Conservation (phyloP, 2,113 vertebrate genomes). For the Campylorhamphus procurvoides region DNA sequence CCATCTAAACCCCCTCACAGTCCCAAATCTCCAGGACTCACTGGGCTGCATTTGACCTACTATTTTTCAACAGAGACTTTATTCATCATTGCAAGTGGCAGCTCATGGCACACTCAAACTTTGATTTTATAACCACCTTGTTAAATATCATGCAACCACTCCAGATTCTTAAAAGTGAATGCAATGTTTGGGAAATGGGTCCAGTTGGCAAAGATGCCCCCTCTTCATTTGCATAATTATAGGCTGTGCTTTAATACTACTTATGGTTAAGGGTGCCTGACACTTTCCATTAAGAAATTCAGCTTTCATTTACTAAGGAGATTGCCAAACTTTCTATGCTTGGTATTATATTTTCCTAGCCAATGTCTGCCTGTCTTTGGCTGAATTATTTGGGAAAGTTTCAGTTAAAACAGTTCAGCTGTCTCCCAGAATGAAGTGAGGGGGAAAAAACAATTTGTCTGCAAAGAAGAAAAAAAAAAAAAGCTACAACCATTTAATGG, state of each 20-base stretch:
- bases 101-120: background rate
- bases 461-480: background rate
- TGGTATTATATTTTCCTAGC: conserved; percentile 38
- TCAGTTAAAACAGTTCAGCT: background rate
- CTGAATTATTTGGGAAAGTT: conserved; percentile 51
- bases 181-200: background rate
- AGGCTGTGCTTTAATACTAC: background rate
- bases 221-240: conserved; percentile 53
- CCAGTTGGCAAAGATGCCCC: background rate
- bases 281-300: conserved; percentile 56
- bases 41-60: background rate
- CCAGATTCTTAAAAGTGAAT: background rate
- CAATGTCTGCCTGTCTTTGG: conserved; percentile 30
- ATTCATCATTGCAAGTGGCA: background rate
- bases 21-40: background rate
- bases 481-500: background rate
- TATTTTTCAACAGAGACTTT: background rate
- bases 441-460: conserved; percentile 28
- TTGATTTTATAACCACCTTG: background rate
- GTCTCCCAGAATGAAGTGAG: conserved; percentile 21
- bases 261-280: conserved; percentile 41
- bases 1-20: background rate
- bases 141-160: background rate
- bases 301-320: conserved; percentile 11
- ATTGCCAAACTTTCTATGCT: conserved; percentile 32